phyloP scores from a whole-genome alignment of 2,113 vertebrate genomes.

The Zapus hudsonius region DNA sequence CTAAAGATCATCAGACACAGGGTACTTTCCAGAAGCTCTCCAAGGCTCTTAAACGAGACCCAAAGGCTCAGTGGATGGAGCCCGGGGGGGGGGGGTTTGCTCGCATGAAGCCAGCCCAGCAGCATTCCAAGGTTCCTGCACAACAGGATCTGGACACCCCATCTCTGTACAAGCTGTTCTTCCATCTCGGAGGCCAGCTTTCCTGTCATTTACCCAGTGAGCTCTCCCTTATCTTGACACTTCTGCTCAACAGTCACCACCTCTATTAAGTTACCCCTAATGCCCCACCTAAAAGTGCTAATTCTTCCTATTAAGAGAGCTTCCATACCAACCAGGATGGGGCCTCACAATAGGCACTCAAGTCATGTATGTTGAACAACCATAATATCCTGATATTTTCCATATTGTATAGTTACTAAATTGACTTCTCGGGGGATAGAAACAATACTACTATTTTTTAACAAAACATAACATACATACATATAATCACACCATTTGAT shows the following conservation, averaged over 20 bases:
- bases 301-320: neutral
- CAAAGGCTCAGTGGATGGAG: neutral
- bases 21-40: neutral
- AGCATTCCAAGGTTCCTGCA: neutral
- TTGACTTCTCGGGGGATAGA: neutral
- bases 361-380: neutral
- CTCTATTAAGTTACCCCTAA: neutral
- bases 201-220: neutral
- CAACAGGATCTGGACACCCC: neutral
- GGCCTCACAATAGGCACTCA: neutral
- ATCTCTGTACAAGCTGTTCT: neutral
- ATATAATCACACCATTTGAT: neutral
- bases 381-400: neutral
- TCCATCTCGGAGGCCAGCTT: neutral
- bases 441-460: constrained; percentile 40
- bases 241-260: neutral
- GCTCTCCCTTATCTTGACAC: neutral
- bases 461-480: neutral
- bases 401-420: neutral
- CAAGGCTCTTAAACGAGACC: neutral
- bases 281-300: neutral
- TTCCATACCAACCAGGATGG: neutral
- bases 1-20: neutral
- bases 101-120: neutral
- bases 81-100: too few relatives aligned